Conservation (phyloP, 2,113 vertebrate species). For the Caloenas nicobarica region DNA sequence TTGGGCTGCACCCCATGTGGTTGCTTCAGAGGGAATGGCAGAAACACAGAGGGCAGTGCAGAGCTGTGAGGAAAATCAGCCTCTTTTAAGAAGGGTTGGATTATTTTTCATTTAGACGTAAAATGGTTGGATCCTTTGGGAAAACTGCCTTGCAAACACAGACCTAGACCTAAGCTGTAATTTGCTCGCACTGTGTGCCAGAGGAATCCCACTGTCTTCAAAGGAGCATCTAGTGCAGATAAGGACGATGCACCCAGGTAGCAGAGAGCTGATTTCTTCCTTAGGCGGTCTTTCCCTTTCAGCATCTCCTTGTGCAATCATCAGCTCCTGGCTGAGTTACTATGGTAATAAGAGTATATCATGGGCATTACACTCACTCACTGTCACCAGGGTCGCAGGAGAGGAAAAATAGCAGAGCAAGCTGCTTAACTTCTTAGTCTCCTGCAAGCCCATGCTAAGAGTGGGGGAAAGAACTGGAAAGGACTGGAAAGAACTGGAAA, state of each 20-base stretch:
- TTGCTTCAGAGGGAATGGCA: background rate
- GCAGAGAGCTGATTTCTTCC: conserved; percentile 6
- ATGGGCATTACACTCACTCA: background rate
- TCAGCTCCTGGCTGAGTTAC: conserved; percentile 49
- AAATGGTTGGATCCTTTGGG: background rate
- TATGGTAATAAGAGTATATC: conserved; percentile 39
- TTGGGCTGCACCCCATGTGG: background rate
- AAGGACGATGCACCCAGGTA: background rate
- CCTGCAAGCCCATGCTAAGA: background rate
- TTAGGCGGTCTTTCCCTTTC: conserved; percentile 12
- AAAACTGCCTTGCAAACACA: background rate
- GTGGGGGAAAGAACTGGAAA: background rate
- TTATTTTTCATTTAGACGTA: background rate
- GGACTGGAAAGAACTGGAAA: background rate
- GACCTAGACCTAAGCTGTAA: background rate
- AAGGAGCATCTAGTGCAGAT: background rate
- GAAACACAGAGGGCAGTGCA: background rate
- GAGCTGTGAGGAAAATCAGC: background rate
- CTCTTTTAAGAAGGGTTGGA: background rate
- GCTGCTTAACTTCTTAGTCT: background rate
- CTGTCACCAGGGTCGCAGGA: conserved; percentile 17
- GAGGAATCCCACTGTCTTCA: conserved; percentile 8
- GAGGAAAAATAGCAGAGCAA: conserved; percentile 9
- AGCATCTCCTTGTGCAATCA: conserved; percentile 6
- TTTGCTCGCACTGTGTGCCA: background rate